Conservation (phyloP, 2,888 invertebrate genomes). For the Tubulanus polymorphus region DNA sequence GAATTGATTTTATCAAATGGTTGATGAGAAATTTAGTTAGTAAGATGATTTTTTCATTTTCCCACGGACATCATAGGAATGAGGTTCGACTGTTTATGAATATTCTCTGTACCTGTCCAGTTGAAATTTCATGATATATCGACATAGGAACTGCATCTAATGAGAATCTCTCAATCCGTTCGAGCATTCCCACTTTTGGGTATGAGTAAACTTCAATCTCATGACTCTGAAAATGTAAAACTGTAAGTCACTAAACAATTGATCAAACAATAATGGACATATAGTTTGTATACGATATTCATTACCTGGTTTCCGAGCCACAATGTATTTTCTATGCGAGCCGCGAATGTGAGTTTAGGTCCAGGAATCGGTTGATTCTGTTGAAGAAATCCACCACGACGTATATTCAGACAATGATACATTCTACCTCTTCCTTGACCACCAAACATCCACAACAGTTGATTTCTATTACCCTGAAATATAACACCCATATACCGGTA, state of each 20-base stretch:
- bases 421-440: constrained; percentile 20
- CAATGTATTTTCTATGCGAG: constrained; percentile 26
- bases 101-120: too few relatives aligned
- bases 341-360: constrained; percentile 28
- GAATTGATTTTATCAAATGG: too few relatives aligned
- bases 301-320: constrained; percentile 36
- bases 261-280: not conserved
- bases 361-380: constrained; percentile 22
- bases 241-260: not conserved
- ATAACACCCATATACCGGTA: too few relatives aligned
- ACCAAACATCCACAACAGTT: constrained; percentile 34
- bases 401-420: constrained; percentile 29
- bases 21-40: too few relatives aligned
- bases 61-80: too few relatives aligned
- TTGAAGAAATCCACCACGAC: constrained; percentile 23
- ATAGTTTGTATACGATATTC: not conserved
- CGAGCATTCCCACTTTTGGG: constrained; percentile 7
- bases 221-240: constrained; percentile 7
- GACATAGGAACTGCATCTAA: not conserved
- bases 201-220: constrained; percentile 12
- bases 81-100: too few relatives aligned
- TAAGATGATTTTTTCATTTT: too few relatives aligned
- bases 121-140: not conserved
- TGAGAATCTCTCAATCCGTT: constrained; percentile 4
- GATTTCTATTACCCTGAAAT: not conserved